phyloP scores from a whole-genome alignment of 2,113 vertebrate species.

The Felis chaus region DNA sequence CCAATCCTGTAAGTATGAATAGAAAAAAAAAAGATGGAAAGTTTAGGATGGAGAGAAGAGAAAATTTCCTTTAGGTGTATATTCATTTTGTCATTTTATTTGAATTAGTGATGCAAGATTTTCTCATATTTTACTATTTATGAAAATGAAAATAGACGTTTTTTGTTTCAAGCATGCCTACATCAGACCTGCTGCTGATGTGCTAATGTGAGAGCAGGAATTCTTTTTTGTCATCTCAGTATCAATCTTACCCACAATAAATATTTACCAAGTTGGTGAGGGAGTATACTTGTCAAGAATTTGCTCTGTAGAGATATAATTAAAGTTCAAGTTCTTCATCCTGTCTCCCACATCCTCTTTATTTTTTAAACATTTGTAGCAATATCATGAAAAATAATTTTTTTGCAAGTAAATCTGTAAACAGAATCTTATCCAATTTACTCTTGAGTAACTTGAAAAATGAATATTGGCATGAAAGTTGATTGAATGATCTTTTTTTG shows the following conservation, averaged over 20 bases:
- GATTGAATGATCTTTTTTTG: not conserved
- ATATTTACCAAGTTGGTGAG: slow-evolving; percentile 21
- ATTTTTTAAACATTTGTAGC: slow-evolving; percentile 55
- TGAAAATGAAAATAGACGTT: not conserved
- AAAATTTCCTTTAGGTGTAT: not conserved
- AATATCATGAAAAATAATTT: slow-evolving; percentile 43
- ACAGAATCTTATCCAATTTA: not conserved
- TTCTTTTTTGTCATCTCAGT: slow-evolving; percentile 9
- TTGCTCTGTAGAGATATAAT: slow-evolving; percentile 39
- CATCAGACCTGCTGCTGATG: not conserved
- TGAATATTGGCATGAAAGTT: not conserved
- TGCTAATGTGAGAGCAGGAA: not conserved
- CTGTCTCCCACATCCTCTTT: slow-evolving; percentile 17
- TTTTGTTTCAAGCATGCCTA: not conserved
- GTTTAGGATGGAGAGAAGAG: not conserved
- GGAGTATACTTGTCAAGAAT: slow-evolving; percentile 19
- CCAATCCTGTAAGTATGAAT: not conserved
- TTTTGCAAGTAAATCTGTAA: slow-evolving; percentile 44
- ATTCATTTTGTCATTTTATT: not conserved
- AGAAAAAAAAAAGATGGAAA: not conserved
- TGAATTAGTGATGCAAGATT: not conserved
- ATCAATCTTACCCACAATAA: not conserved
- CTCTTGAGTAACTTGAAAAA: slow-evolving; percentile 26
- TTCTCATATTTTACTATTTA: slow-evolving; percentile 19
- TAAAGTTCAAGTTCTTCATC: slow-evolving; percentile 40